phyloP scores from a whole-genome alignment of 2,797 vertebrate genomes.

The Sparidentex hasta region DNA sequence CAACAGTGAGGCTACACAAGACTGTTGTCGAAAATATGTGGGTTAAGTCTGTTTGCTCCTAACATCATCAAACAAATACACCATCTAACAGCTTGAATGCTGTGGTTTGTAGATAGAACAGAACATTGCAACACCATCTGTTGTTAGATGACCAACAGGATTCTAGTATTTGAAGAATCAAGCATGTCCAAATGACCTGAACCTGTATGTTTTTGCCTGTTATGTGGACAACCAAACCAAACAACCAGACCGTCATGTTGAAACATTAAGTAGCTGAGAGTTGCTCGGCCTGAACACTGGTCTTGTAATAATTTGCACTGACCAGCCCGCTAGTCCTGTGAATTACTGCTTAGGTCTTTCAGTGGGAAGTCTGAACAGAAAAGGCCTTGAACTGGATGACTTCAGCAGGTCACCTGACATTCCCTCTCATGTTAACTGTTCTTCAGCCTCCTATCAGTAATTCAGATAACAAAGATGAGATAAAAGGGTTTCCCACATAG shows the following conservation, averaged over 20 bases:
- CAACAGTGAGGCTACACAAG: background rate
- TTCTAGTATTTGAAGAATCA: background rate
- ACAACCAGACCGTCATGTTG: background rate
- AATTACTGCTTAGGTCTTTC: background rate
- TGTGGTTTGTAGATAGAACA: background rate
- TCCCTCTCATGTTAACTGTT: constrained; percentile 5
- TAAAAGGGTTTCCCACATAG: constrained; percentile 5
- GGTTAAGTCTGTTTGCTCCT: background rate
- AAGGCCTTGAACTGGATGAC: background rate
- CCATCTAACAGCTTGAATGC: background rate
- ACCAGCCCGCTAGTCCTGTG: background rate
- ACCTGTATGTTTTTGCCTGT: background rate
- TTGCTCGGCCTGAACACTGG: background rate
- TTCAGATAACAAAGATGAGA: constrained; percentile 20
- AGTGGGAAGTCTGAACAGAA: background rate
- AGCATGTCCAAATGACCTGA: background rate
- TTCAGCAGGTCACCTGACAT: constrained; percentile 1
- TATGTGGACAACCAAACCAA: background rate
- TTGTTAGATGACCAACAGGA: background rate
- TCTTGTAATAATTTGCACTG: background rate
- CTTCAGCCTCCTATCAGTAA: background rate
- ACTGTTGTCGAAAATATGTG: background rate
- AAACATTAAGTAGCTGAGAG: too few relatives aligned
- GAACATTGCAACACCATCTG: background rate
- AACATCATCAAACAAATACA: constrained; percentile 11